Evolutionary conservation across 2,113 vertebrate species (phyloP).

Genomic region (Uria lomvia): DNA sequence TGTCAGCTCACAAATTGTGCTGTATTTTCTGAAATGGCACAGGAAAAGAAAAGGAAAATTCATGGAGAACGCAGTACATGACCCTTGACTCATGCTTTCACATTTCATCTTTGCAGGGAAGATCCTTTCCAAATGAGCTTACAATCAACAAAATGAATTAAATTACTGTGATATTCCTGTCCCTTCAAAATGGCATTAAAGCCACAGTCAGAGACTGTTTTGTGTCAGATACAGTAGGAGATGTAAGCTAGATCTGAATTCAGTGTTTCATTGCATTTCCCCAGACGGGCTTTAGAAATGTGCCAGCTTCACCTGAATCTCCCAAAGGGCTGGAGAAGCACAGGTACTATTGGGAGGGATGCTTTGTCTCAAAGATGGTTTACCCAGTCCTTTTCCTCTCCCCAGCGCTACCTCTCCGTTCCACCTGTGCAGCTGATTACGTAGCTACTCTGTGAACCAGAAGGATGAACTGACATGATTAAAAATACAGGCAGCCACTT

Average conservation of each 20-base stretch:
- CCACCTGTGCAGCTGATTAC: background rate
- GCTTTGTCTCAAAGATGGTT: background rate
- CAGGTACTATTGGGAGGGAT: background rate
- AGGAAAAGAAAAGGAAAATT: background rate
- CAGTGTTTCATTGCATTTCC: background rate
- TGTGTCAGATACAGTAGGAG: background rate
- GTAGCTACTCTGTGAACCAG: background rate
- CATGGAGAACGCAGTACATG: background rate
- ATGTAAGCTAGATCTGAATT: background rate
- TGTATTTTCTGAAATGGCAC: background rate
- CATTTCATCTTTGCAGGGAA: background rate
- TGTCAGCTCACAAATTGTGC: background rate
- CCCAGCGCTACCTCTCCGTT: background rate
- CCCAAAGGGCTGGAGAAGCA: background rate
- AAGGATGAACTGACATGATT: background rate
- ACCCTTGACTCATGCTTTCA: background rate
- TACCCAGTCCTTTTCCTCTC: background rate
- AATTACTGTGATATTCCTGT: background rate
- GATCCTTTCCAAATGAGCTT: background rate
- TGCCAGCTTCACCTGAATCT: background rate
- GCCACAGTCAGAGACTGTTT: background rate
- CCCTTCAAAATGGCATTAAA: background rate
- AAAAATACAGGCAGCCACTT: background rate
- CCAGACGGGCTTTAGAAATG: background rate
- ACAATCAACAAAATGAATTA: background rate